Evolutionary conservation across 1,140 invertebrate species (phyloP).

Genomic region (Palaemon carinicauda): DNA sequence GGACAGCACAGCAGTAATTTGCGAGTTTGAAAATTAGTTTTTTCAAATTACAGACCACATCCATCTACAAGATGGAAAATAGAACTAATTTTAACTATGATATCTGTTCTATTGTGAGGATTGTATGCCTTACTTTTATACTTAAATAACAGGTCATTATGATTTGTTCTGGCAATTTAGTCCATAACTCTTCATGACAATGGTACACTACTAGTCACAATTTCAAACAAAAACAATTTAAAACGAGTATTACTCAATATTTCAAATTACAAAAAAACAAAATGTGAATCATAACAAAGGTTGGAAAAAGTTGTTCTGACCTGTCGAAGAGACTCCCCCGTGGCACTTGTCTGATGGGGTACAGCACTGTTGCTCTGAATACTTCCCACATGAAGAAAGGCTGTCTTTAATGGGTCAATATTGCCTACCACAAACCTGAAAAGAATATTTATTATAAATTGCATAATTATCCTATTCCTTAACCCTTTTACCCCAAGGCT

Average conservation of each 20-base stretch:
- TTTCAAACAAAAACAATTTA: not conserved
- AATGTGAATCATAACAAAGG: not conserved
- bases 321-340: constrained; percentile 61
- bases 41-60: too few species aligned
- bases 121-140: too few species aligned
- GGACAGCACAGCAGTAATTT: too few species aligned
- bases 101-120: too few species aligned
- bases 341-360: constrained; percentile 66
- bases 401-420: constrained; percentile 62
- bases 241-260: not conserved
- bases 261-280: not conserved
- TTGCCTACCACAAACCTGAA: constrained; percentile 63
- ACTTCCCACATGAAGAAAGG: constrained; percentile 62
- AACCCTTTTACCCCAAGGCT: too few species aligned
- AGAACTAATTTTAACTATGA: too few species aligned
- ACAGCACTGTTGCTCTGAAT: constrained; percentile 66
- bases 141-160: too few species aligned
- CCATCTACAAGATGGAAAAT: too few species aligned
- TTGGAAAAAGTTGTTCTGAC: not conserved
- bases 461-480: not conserved
- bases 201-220: too few species aligned
- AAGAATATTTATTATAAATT: not conserved
- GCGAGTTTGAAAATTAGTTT: too few species aligned
- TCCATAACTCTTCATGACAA: too few species aligned
- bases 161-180: too few species aligned